Evolutionary conservation across 2,888 invertebrate species (phyloP), one percentile per base, ranked within the genome.

Genomic region (Caenorhabditis auriculariae): DNA sequence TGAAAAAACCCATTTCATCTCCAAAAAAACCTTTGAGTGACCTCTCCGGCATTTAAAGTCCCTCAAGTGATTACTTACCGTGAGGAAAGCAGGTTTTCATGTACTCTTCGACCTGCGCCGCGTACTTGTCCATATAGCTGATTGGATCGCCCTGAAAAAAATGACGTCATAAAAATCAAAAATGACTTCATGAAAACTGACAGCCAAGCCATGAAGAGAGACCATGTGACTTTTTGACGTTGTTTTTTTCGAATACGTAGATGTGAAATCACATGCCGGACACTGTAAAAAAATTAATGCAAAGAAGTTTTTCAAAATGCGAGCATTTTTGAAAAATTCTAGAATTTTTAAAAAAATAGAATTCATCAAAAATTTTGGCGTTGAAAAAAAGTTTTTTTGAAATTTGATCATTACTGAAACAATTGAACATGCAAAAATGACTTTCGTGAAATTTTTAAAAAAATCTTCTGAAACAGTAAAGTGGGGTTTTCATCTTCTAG

Each of bases 141-240:
- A 80, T 78, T 5, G 80, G 80, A 48, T 80, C 80, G 24, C 72
- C 72, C 66, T 66, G 44, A 21, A 55, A 45, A 52, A 27, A 26
- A 24, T 28, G 12, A 19, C 5, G 28, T 27, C 38, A 5, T 19
- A 38, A 49, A 27, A 4, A 56, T 55, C 43, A 43, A 48, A 4
- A 6, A 23, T 35, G 2, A 61, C 21, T 41, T 19, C 3, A 17
- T n/a, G 23, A n/a, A n/a, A 19, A 49, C 63, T 53, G 48, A 75
- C 75, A 42, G 79, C 77, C 32, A 80, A 54, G 50, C 76, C 77
- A 54, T 80, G 80, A 39, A 80, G 69, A 15, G 80, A 80, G 26
- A 80, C 80, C 79, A 80, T 80, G 57, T 80, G 80, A 63, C 71
- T 71, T 45, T 80, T 80, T n/a, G n/a, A n/a, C 42, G 80, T 80